Conservation (phyloP, 2,797 vertebrate species). For the Mormyrus hasselquistii region DNA sequence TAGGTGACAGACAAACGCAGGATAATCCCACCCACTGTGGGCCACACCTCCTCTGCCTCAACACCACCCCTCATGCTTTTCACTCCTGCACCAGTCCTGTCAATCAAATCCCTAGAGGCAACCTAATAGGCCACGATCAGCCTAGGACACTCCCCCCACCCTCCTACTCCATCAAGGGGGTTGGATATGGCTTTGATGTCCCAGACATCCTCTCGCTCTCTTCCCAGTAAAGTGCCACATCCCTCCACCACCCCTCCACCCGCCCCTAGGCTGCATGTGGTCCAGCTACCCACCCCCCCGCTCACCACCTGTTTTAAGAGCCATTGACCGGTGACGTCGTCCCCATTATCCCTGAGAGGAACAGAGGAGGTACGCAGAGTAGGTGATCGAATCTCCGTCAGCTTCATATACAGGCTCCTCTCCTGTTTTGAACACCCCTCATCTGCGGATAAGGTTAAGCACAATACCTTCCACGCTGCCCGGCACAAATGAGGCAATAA, state of each 20-base stretch:
- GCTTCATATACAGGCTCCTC: not conserved
- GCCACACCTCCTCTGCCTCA: not conserved
- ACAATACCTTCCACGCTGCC: not conserved
- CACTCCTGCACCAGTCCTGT: not conserved
- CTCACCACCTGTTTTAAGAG: not conserved
- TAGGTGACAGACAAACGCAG: not conserved
- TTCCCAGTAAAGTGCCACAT: not conserved
- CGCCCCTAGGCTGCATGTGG: not conserved
- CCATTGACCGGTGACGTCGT: not conserved
- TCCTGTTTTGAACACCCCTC: not conserved
- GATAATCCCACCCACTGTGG: not conserved
- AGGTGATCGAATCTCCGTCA: not conserved
- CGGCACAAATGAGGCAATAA: not conserved
- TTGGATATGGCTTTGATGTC: not conserved
- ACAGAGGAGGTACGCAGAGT: not conserved
- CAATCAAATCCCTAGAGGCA: not conserved
- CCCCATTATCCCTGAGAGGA: not conserved
- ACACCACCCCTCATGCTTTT: not conserved
- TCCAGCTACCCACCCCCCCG: not conserved
- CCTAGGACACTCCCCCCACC: not conserved
- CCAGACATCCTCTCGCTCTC: not conserved
- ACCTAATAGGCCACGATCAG: not conserved
- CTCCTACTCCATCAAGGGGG: not conserved
- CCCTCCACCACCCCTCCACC: not conserved
- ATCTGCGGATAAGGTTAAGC: not conserved